Evolutionary conservation across 2,888 invertebrate genomes (phyloP).

Genomic region (Stenchaetothrips biformis): DNA sequence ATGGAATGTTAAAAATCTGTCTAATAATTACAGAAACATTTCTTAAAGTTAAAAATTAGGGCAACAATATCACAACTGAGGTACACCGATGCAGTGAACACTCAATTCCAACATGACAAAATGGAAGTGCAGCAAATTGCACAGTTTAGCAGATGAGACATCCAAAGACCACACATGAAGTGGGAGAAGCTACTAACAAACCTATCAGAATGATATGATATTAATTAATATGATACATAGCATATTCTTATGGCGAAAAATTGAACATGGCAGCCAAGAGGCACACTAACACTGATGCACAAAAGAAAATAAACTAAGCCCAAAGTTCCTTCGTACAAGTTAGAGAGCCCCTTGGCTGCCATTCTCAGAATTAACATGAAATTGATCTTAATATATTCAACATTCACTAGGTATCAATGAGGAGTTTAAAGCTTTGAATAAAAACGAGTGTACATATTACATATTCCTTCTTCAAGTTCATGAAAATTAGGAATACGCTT

Average conservation of each 20-base stretch:
- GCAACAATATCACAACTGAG: constrained; percentile 20
- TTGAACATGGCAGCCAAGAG: background rate
- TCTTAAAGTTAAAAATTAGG: constrained; percentile 5
- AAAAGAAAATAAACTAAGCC: background rate
- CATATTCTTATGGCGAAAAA: constrained; percentile 13
- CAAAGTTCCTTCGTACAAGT: background rate
- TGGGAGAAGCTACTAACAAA: constrained; percentile 12
- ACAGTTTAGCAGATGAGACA: constrained; percentile 1
- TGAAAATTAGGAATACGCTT: background rate
- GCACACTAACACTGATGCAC: background rate
- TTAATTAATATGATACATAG: constrained; percentile 17
- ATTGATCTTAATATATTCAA: background rate
- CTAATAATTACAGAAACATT: constrained; percentile 13
- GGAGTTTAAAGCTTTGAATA: background rate
- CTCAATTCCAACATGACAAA: constrained; percentile 19
- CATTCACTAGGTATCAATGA: constrained; percentile 5
- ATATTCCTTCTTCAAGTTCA: background rate
- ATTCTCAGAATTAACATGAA: background rate
- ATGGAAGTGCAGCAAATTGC: constrained; percentile 13
- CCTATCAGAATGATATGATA: constrained; percentile 20
- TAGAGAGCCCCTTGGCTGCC: background rate
- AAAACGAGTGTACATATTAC: background rate
- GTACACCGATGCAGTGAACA: background rate
- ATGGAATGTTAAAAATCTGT: constrained; percentile 13
- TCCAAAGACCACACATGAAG: background rate